Conservation (phyloP, 2,888 invertebrate species). For the Lasius fuliginosus region DNA sequence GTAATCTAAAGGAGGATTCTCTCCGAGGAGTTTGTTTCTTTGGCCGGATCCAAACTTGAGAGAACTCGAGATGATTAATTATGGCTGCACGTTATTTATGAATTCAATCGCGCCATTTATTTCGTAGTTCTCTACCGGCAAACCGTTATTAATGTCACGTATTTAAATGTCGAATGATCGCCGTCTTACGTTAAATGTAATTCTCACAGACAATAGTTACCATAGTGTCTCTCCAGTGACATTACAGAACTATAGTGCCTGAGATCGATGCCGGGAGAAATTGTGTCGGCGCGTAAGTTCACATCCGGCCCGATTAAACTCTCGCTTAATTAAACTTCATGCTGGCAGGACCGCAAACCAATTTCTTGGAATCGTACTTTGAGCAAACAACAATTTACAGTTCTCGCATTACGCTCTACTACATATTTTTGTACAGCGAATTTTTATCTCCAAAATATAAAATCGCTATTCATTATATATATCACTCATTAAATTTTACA, state of each 20-base stretch:
- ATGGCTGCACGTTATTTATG: not conserved
- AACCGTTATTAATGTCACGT: not conserved
- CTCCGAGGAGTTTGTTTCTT: not conserved
- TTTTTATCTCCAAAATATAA: not conserved
- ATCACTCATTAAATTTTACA: not conserved
- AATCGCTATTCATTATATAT: not conserved
- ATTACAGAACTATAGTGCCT: not conserved
- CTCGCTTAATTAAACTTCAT: conserved; percentile 69
- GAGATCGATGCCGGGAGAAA: conserved; percentile 57
- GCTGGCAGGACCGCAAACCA: conserved; percentile 6
- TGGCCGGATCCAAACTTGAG: not conserved
- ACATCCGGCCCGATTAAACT: conserved; percentile 65
- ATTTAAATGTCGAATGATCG: conserved; percentile 1
- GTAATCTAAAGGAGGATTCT: not conserved
- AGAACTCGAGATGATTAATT: conserved; percentile 9
- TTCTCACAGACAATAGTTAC: conserved; percentile 31
- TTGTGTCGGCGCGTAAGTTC: conserved; percentile 63
- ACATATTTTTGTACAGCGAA: not conserved
- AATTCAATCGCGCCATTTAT: conserved; percentile 28
- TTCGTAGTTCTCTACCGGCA: not conserved
- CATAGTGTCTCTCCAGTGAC: not conserved
- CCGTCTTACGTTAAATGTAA: not conserved
- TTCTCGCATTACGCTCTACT: not conserved
- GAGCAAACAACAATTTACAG: conserved; percentile 52
- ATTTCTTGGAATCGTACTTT: conserved; percentile 40